Evolutionary conservation across 53 echinoderm and acorn worm species (phyloP).

Genomic region (Apostichopus leukothele): DNA sequence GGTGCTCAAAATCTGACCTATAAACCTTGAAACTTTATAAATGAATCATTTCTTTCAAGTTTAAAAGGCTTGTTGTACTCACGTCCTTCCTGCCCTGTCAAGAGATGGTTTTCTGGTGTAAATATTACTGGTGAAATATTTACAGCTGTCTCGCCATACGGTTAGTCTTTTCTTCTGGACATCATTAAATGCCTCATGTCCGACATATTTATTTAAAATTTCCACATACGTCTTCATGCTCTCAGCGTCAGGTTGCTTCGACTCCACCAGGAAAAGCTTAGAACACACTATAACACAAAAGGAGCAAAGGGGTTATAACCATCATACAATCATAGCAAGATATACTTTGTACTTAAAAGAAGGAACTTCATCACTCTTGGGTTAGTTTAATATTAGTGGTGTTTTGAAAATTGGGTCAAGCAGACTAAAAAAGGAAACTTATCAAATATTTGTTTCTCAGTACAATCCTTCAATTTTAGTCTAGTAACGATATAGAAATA

Average conservation of each 20-base stretch:
- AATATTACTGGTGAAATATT: constrained; percentile 79
- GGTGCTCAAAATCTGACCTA: too few relatives aligned
- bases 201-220: constrained; percentile 82
- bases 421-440: too few relatives aligned
- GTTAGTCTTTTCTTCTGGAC: constrained; percentile 88
- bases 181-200: constrained; percentile 87
- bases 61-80: constrained; percentile 22
- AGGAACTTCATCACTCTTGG: neutral
- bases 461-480: too few relatives aligned
- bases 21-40: too few relatives aligned
- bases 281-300: constrained; percentile 75
- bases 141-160: constrained; percentile 85
- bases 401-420: too few relatives aligned
- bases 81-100: constrained; percentile 62
- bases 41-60: too few relatives aligned
- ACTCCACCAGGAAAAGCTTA: constrained; percentile 64
- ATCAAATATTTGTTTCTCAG: too few relatives aligned
- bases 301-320: too few relatives aligned
- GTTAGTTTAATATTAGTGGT: too few relatives aligned
- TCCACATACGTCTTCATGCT: constrained; percentile 84
- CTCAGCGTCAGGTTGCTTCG: constrained; percentile 80
- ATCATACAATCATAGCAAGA: neutral
- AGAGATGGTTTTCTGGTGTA: constrained; percentile 74
- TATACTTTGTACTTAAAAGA: neutral
- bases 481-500: too few relatives aligned